Evolutionary conservation across 92 coral and sea anemone species (phyloP), one percentile per base, ranked within the genome.

Genomic region (Pocillopora grandis): DNA sequence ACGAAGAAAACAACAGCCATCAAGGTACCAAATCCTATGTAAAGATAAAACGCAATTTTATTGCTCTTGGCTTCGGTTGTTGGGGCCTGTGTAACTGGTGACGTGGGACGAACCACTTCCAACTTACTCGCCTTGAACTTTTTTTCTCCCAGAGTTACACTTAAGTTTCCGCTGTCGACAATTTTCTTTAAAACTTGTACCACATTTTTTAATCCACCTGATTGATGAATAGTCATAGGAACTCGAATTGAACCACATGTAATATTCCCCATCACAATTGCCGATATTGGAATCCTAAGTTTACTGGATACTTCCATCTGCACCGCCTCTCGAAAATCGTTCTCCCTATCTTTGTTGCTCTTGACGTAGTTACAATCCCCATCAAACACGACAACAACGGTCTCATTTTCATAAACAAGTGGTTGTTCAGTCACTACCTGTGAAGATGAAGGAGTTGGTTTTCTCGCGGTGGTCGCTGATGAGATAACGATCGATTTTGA

Each of bases 161-260:
- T 76, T 1, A 96, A 71, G 14, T 79, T 66, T 8, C 87, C 70
- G 7, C 85, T 86, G 17, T 78, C 76, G 21, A 89, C 92, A 10
- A 88, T 73, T 70, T 90, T 69, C 31, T 78, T 52, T 19, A 96
- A 74, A 59, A 19, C 62, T 52, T 74, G 58, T 5, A 87, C 79
- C n/a, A 95, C 73, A 73, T 91, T 75, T 15, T 64, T 31, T 58
- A 77, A 79, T 75, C 67, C 87, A 57, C 86, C 87, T 8, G 90
- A 93, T 66, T 91, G 82, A 16, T 35, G 14, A 11, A 96, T 80
- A 16, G 88, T 89, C 66, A 96, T 70, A 52, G 91, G 86, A 23
- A 92, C 98, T 23, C 71, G 21, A 17, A 96, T 81, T 27, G 98
- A 96, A 12, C 98, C 98, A 75, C 98, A 96, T 8, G 5, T 23